Conservation (phyloP, 2,113 vertebrate species). For the Sakesphorus luctuosus region DNA sequence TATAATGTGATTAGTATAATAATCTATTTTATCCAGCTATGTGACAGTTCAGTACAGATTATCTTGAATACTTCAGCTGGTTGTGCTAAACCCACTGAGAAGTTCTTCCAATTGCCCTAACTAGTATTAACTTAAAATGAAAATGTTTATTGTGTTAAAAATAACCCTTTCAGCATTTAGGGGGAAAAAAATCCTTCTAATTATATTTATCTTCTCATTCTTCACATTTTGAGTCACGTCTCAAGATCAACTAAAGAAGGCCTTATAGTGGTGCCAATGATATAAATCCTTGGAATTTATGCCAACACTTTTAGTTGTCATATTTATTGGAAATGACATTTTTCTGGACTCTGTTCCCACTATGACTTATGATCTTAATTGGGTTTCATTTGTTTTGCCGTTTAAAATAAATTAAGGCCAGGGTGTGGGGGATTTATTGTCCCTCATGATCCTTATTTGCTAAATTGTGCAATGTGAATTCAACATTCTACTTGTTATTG, state of each 20-base stretch:
- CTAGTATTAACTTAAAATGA: not conserved
- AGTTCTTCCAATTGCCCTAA: not conserved
- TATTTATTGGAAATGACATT: slow-evolving; percentile 40
- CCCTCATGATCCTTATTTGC: not conserved
- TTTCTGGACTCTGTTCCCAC: slow-evolving; percentile 14
- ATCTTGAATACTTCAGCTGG: not conserved
- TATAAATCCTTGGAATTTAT: not conserved
- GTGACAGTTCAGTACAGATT: not conserved
- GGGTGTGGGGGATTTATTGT: not conserved
- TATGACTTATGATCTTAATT: slow-evolving; percentile 29
- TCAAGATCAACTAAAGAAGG: slow-evolving; percentile 10
- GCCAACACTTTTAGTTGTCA: slow-evolving; percentile 31
- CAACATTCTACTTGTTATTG: not conserved
- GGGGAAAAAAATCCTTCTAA: not conserved
- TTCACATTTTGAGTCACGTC: slow-evolving; percentile 49
- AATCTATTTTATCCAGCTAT: slow-evolving; percentile 1
- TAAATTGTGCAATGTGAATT: not conserved
- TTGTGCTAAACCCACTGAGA: not conserved
- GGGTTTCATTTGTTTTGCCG: slow-evolving; percentile 49
- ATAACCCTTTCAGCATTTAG: slow-evolving; percentile 39
- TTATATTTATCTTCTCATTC: slow-evolving; percentile 46
- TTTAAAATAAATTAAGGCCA: slow-evolving; percentile 40
- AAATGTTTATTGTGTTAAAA: slow-evolving; percentile 34
- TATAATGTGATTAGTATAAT: not conserved
- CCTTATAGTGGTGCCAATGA: slow-evolving; percentile 16